These are phyloP conservation scores for Corythaixoides concolor DNA, from an alignment of 2,113 vertebrate species.

Conservation along the genomic window DNA sequence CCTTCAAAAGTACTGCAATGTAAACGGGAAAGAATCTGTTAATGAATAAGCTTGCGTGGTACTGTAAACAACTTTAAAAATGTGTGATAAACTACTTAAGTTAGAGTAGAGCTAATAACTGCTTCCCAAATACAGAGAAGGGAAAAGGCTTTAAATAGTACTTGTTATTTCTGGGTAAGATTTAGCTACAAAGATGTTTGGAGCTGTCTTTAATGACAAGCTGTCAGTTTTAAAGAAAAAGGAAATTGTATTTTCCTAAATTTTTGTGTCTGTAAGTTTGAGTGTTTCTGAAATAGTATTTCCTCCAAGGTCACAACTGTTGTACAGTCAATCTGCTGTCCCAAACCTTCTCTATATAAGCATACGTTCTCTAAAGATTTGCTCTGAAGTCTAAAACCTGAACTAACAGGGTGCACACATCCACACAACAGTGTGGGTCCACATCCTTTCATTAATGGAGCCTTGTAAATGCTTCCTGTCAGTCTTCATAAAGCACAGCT, in stretches of 20 bases:
- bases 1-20: background rate
- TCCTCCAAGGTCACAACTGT: background rate
- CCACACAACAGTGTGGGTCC: background rate
- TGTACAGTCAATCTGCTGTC: background rate
- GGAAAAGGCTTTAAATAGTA: background rate
- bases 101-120: background rate
- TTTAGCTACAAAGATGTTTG: background rate
- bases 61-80: background rate
- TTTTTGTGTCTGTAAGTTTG: fast-evolving
- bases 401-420: background rate
- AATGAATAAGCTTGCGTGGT: background rate
- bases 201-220: background rate
- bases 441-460: background rate
- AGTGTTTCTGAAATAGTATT: background rate
- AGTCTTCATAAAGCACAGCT: background rate
- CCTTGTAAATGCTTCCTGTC: background rate
- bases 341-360: background rate
- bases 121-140: background rate
- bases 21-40: background rate
- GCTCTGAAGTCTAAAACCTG: background rate
- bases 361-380: background rate
- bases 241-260: background rate
- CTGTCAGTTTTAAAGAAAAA: background rate
- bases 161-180: background rate
- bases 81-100: background rate